A percentile compares a stretch with the other conserved stretches of the same genome.
Conservation (phyloP, 2,888 invertebrate genomes). For the Phortica okadai region DNA sequence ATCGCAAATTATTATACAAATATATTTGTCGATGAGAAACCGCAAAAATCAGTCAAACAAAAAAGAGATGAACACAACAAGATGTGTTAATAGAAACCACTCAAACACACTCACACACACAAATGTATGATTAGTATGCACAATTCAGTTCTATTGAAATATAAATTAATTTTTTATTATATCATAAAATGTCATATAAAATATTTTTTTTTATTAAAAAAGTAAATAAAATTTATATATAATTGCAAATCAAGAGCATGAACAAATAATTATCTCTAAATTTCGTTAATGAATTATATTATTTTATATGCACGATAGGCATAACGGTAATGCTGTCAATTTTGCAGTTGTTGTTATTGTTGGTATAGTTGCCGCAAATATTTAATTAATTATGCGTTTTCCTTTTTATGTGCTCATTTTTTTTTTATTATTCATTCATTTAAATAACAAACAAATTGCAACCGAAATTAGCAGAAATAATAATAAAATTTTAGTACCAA, state of each 20-base stretch:
- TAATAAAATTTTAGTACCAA: neutral
- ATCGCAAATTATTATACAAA: neutral
- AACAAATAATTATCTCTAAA: constrained; percentile 27
- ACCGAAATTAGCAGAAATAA: constrained; percentile 1
- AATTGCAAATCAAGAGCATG: constrained; percentile 3
- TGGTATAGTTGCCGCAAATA: constrained; percentile 13
- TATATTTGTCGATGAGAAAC: neutral
- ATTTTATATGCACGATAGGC: constrained; percentile 11
- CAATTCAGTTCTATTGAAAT: neutral
- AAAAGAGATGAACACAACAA: neutral
- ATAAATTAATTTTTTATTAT: neutral
- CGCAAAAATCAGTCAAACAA: neutral
- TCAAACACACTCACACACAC: neutral
- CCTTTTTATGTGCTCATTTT: too few species aligned
- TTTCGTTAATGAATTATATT: constrained; percentile 26
- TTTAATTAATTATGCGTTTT: constrained; percentile 18
- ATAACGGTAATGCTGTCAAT: too few species aligned
- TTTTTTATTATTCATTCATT: too few species aligned
- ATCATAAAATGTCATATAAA: neutral
- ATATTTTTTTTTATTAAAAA: neutral
- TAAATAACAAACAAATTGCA: constrained; percentile 16
- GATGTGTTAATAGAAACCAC: neutral
- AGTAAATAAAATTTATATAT: neutral
- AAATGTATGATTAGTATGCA: neutral
- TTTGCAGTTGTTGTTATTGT: neutral